Evolutionary conservation across 1,140 invertebrate genomes (phyloP).

Genomic region (Gryllus bimaculatus): DNA sequence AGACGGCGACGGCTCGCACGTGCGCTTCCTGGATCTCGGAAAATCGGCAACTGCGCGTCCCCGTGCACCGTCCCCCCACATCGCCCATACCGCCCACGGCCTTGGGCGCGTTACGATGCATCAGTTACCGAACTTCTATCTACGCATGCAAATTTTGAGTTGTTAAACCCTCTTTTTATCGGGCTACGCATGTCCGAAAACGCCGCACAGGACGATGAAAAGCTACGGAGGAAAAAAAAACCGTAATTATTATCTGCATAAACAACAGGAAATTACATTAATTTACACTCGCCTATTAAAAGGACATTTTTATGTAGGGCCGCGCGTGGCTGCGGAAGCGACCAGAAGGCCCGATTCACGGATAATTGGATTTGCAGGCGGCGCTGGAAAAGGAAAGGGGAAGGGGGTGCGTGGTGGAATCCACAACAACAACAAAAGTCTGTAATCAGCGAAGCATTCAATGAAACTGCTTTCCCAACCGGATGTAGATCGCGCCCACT

Average conservation of each 20-base stretch:
- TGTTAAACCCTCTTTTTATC: neutral
- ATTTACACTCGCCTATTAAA: neutral
- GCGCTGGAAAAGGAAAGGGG: neutral
- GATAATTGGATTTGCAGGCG: neutral
- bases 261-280: constrained; percentile 5
- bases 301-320: neutral
- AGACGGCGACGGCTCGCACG: too few relatives aligned
- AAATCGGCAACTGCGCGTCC: too few relatives aligned
- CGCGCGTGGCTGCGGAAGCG: neutral
- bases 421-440: neutral
- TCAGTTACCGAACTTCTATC: neutral
- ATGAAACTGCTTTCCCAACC: neutral
- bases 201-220: neutral
- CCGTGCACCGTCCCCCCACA: too few relatives aligned
- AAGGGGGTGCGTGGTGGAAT: neutral
- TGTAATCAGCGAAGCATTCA: neutral
- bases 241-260: neutral
- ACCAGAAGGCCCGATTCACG: neutral
- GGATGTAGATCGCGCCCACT: neutral
- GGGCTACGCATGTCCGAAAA: neutral
- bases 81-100: too few relatives aligned
- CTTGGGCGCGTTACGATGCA: too few relatives aligned
- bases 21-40: too few relatives aligned
- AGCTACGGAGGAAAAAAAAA: neutral
- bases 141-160: neutral